Percentiles rank a stretch among this genome's conserved stretches.
These are phyloP conservation scores for Eleutherodactylus coqui DNA, from an alignment of 2,797 vertebrate genomes.

Conservation along the genomic window DNA sequence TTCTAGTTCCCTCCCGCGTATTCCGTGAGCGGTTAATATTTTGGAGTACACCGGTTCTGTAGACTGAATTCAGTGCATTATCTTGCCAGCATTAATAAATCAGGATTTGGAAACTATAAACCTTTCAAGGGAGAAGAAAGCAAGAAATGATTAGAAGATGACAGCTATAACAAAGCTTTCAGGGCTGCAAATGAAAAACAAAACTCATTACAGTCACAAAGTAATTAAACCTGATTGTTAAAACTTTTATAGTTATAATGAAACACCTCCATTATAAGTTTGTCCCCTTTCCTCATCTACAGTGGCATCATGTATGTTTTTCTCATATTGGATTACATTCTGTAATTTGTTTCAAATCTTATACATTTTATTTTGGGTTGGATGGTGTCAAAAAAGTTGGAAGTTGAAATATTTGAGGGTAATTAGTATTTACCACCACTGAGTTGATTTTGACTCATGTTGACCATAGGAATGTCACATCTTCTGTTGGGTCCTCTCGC, in stretches of 20 bases:
- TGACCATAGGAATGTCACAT: no score
- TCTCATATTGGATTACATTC: background rate
- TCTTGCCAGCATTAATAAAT: slow-evolving; percentile 61
- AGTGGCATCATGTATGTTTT: background rate
- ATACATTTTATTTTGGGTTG: background rate
- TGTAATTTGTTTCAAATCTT: background rate
- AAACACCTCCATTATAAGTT: slow-evolving; percentile 1
- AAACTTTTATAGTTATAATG: slow-evolving; percentile 7
- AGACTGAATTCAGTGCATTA: slow-evolving; percentile 43
- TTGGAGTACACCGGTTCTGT: slow-evolving; percentile 8
- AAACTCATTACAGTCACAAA: slow-evolving; percentile 13
- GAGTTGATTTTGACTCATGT: no score
- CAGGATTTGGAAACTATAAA: slow-evolving; percentile 50
- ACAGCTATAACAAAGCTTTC: slow-evolving; percentile 34
- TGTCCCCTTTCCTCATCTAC: background rate
- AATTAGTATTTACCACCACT: background rate
- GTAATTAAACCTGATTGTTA: slow-evolving; percentile 18
- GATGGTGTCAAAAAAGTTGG: background rate
- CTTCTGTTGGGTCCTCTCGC: no score
- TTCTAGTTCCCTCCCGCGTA: slow-evolving; percentile 13
- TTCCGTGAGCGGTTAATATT: slow-evolving; percentile 29
- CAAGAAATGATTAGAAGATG: slow-evolving; percentile 16
- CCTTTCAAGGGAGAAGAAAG: slow-evolving; percentile 40
- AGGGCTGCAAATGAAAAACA: background rate
- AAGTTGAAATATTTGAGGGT: background rate